phyloP scores from a whole-genome alignment of 2,797 vertebrate species.

The Pipistrellus kuhlii region DNA sequence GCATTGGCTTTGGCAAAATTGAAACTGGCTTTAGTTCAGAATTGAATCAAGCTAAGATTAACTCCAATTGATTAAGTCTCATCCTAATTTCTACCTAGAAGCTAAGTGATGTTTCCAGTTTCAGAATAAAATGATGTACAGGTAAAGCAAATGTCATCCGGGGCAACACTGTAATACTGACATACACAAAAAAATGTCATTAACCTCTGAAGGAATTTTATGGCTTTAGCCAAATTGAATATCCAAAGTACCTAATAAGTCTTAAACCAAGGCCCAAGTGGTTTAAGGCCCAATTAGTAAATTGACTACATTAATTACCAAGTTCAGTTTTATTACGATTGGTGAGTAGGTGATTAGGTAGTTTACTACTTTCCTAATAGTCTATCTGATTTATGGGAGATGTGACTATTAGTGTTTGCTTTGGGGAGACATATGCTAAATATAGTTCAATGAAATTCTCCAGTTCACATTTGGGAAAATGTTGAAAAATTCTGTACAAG shows the following conservation, averaged over 20 bases:
- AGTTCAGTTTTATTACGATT: slow-evolving; percentile 83
- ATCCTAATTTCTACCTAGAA: neutral
- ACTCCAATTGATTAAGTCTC: slow-evolving; percentile 67
- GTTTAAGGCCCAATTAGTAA: slow-evolving; percentile 75
- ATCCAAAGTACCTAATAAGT: slow-evolving; percentile 63
- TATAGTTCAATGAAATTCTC: slow-evolving; percentile 61
- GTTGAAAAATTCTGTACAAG: slow-evolving; percentile 27
- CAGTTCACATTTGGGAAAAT: neutral
- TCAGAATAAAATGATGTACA: neutral
- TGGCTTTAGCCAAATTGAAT: slow-evolving; percentile 65
- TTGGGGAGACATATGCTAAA: slow-evolving; percentile 66
- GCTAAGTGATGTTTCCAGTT: neutral
- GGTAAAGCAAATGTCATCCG: neutral
- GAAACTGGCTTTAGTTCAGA: slow-evolving; percentile 69
- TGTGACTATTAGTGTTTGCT: slow-evolving; percentile 79
- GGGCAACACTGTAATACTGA: neutral
- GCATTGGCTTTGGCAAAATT: slow-evolving; percentile 43
- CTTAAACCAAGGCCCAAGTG: slow-evolving; percentile 66
- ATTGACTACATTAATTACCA: slow-evolving; percentile 82
- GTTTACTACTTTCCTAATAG: slow-evolving; percentile 84
- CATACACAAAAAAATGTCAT: neutral
- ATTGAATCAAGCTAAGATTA: slow-evolving; percentile 74
- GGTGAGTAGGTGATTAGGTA: slow-evolving; percentile 77
- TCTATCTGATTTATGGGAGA: slow-evolving; percentile 84
- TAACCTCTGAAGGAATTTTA: slow-evolving; percentile 16